Percentiles rank a stretch among this genome's conserved stretches.
These are phyloP conservation scores for Helicoverpa armigera DNA, from an alignment of 1,140 invertebrate genomes.

Conservation along the genomic window DNA sequence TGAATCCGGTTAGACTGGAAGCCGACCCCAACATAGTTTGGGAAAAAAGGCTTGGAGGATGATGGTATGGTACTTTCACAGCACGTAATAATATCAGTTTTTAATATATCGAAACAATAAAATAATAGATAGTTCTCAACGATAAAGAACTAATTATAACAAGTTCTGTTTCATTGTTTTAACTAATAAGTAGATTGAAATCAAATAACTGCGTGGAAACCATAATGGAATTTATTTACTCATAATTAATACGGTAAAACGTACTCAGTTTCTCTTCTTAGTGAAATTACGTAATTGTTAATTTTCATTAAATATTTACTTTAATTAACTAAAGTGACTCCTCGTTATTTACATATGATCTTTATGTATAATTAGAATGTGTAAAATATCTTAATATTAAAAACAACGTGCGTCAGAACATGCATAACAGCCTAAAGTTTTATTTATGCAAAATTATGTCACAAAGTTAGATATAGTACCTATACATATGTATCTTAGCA, in stretches of 20 bases:
- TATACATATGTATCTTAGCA: too few species aligned
- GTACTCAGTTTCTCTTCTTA: background rate
- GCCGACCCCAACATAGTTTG: too few species aligned
- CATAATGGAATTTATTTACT: background rate
- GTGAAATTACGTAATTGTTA: background rate
- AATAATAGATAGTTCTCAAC: too few species aligned
- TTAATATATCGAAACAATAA: too few species aligned
- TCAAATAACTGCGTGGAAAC: background rate
- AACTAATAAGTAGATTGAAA: constrained; percentile 4
- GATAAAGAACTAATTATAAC: background rate
- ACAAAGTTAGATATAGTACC: too few species aligned
- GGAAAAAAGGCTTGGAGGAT: too few species aligned
- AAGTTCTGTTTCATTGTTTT: constrained; percentile 6
- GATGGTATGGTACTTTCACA: too few species aligned
- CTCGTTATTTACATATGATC: background rate
- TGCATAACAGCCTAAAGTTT: background rate
- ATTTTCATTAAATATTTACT: background rate
- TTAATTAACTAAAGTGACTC: background rate
- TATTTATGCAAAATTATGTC: too few species aligned
- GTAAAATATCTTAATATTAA: background rate
- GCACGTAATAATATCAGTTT: too few species aligned
- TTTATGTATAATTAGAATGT: too few species aligned
- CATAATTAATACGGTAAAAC: background rate
- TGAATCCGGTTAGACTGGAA: too few species aligned
- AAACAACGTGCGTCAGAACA: background rate